Percentiles rank a stretch among this genome's conserved stretches.
phyloP scores from a whole-genome alignment of 2,888 invertebrate species.

The Tenthredo mesomela region DNA sequence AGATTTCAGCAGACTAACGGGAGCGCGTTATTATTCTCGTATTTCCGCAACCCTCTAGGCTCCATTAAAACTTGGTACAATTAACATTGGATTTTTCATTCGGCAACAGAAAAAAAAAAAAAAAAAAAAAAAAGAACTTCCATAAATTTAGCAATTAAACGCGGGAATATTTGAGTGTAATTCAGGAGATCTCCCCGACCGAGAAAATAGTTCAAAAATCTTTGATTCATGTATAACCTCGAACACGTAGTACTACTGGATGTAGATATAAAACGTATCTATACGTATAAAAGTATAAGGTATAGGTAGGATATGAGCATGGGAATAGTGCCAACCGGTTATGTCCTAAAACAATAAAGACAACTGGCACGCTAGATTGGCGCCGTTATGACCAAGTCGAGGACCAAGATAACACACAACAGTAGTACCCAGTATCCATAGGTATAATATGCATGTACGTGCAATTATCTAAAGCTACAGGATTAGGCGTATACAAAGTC shows the following conservation, averaged over 20 bases:
- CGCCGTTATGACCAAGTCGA: slow-evolving; percentile 21
- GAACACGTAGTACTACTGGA: not conserved
- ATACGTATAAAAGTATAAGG: not conserved
- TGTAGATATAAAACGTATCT: not conserved
- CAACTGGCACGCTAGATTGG: slow-evolving; percentile 28
- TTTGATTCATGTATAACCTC: not conserved
- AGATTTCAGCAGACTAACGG: not conserved
- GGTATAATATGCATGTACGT: not conserved
- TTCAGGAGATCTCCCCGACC: not conserved
- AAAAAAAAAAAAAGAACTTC: not conserved
- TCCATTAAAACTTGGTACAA: slow-evolving; percentile 27
- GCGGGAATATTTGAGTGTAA: slow-evolving; percentile 1
- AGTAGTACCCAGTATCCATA: slow-evolving; percentile 11
- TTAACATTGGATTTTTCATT: not conserved
- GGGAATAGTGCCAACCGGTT: slow-evolving; percentile 29
- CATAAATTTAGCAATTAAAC: not conserved
- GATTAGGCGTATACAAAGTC: not conserved
- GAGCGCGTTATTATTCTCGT: not conserved
- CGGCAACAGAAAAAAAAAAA: too few species aligned
- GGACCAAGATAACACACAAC: slow-evolving; percentile 19
- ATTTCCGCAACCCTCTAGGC: not conserved
- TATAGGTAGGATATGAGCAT: not conserved
- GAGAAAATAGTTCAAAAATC: not conserved
- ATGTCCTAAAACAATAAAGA: slow-evolving; percentile 40
- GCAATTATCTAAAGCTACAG: not conserved